These are phyloP conservation scores for Phalacrocorax aristotelis DNA, from an alignment of 2,113 vertebrate species.

Conservation along the genomic window DNA sequence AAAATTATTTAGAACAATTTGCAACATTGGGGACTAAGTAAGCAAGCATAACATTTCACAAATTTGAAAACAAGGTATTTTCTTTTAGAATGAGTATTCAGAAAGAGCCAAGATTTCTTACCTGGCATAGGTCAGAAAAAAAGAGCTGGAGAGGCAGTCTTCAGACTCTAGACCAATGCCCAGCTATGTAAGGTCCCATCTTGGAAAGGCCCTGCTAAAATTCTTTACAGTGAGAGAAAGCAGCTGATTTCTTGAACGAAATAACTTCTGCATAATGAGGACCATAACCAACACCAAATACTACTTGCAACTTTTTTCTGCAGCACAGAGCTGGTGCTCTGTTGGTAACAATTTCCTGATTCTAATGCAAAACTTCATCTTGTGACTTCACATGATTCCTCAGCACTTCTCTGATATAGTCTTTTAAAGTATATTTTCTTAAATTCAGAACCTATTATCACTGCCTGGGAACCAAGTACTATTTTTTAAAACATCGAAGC, in stretches of 20 bases:
- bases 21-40: not conserved
- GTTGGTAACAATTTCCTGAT: not conserved
- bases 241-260: not conserved
- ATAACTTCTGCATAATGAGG: not conserved
- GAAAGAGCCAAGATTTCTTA: not conserved
- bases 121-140: not conserved
- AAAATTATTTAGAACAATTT: not conserved
- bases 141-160: not conserved
- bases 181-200: not conserved
- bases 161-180: not conserved
- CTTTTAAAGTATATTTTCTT: not conserved
- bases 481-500: not conserved
- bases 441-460: not conserved
- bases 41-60: not conserved
- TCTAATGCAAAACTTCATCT: not conserved
- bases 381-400: not conserved
- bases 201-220: not conserved
- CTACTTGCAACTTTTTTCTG: not conserved
- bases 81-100: not conserved
- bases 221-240: not conserved
- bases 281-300: not conserved
- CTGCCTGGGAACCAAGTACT: not conserved
- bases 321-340: not conserved
- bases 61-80: not conserved
- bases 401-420: not conserved